Evolutionary conservation across 2,113 vertebrate genomes (phyloP), one percentile per base, ranked within the genome.

Genomic region (Chloebia gouldiae): DNA sequence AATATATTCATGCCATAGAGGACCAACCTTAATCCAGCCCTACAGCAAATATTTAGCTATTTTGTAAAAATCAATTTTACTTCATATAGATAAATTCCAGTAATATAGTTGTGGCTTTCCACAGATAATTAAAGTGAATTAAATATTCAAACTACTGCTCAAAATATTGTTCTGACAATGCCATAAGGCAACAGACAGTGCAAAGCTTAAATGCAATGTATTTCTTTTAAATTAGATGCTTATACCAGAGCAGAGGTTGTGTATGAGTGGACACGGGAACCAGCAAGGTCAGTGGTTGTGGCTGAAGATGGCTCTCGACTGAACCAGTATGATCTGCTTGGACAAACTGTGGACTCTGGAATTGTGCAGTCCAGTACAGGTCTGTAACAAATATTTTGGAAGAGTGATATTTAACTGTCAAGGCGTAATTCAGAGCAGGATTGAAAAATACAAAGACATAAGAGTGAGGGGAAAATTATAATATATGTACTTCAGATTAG

Each of bases 311-410:
- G 99, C 30, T 99, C 99, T 69, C 98, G 99, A 33, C 95, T 99
- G 92, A 99, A 99, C 97, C 99, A 99, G 80, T 99, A 99, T 2
- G 99, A 99, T 91, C 98, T 99, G 78, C 98, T 99, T 93, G 99
- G 99, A 49, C 99, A 99, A 98, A 98, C 98, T 16, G 99, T 99
- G 85, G 99, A 99, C 76, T 99, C 99, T 47, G 99, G 99, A 33
- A 99, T 99, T 96, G 99, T 99, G 70, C 99, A 99, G 94, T 99
- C 99, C 92, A 99, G 99, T 87, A 99, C 99, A 97, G 99, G 99
- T 99, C 87, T 78, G 98, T 92, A 30, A 63, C 19, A 37, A 42
- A 45, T 15, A 10, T 2, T 17, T 44, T 22, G 40, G 28, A 72
- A 64, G 28, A 11, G 23, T 76, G 21, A 39, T 59, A 37, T 64